These are phyloP conservation scores for Harmothoe impar DNA, from an alignment of 2,888 invertebrate genomes.

Conservation along the genomic window DNA sequence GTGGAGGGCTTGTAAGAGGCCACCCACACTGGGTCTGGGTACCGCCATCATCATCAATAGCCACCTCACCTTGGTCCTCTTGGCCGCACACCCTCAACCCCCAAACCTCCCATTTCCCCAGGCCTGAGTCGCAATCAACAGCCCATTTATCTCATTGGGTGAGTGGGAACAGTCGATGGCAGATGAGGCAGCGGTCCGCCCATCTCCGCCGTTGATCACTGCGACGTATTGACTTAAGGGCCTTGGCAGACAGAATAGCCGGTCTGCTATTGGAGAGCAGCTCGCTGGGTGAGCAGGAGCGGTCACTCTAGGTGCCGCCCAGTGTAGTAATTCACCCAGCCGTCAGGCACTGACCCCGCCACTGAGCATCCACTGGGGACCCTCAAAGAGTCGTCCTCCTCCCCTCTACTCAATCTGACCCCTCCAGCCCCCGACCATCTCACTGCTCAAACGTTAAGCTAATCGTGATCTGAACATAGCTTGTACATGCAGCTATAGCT, in stretches of 20 bases:
- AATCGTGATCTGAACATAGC: not conserved
- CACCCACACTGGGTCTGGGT: too few species aligned
- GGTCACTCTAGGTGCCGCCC: not conserved
- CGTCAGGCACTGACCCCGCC: not conserved
- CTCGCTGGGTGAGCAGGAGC: not conserved
- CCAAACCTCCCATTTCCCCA: not conserved
- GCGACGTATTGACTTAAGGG: constrained; percentile 1
- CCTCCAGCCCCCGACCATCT: not conserved
- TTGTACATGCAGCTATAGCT: too few species aligned
- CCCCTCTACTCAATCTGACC: constrained; percentile 5
- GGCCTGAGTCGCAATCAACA: not conserved
- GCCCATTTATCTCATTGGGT: constrained; percentile 9
- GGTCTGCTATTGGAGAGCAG: not conserved
- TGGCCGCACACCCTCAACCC: not conserved
- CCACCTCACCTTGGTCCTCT: not conserved
- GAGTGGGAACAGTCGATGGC: constrained; percentile 16
- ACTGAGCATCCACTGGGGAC: not conserved
- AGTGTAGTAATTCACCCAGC: not conserved
- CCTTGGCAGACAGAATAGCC: not conserved
- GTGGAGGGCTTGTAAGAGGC: too few species aligned
- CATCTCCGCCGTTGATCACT: not conserved
- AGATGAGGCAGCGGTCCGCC: not conserved
- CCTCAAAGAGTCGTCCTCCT: not conserved
- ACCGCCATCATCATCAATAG: not conserved
- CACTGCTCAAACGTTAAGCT: not conserved